Evolutionary conservation across 1,140 invertebrate genomes (phyloP).

Genomic region (Formica selysi): DNA sequence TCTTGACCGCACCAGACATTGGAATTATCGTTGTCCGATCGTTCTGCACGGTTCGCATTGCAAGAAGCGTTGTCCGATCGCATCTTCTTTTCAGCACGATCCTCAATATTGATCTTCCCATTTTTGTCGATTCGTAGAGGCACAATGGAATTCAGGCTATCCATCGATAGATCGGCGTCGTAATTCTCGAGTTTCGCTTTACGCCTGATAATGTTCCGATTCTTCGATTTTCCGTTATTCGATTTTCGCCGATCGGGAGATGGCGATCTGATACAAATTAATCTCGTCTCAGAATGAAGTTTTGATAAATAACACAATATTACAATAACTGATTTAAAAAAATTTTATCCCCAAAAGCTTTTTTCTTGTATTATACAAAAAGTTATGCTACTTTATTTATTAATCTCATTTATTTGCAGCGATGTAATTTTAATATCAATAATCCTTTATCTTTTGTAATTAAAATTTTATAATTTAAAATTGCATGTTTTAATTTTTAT

Average conservation of each 20-base stretch:
- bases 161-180: conserved; percentile 82
- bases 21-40: conserved; percentile 39
- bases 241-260: conserved; percentile 79
- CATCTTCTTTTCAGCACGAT: conserved; percentile 30
- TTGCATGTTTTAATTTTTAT: background rate
- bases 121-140: conserved; percentile 80
- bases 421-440: background rate
- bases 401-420: background rate
- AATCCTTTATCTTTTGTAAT: background rate
- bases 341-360: background rate
- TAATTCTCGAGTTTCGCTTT: conserved; percentile 78
- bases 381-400: conserved; percentile 8
- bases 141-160: conserved; percentile 81
- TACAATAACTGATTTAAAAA: conserved; percentile 4
- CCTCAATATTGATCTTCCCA: conserved; percentile 76
- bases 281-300: background rate
- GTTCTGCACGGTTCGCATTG: conserved; percentile 28
- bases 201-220: conserved; percentile 69
- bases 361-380: background rate
- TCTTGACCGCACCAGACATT: conserved; percentile 81
- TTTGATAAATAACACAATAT: background rate
- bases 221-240: conserved; percentile 77
- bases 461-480: background rate
- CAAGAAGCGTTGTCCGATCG: background rate
- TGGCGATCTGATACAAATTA: conserved; percentile 76